Percentiles rank a stretch among this genome's conserved stretches.
These are phyloP conservation scores for Lemur catta DNA, from an alignment of 2,797 vertebrate genomes.

Conservation along the genomic window DNA sequence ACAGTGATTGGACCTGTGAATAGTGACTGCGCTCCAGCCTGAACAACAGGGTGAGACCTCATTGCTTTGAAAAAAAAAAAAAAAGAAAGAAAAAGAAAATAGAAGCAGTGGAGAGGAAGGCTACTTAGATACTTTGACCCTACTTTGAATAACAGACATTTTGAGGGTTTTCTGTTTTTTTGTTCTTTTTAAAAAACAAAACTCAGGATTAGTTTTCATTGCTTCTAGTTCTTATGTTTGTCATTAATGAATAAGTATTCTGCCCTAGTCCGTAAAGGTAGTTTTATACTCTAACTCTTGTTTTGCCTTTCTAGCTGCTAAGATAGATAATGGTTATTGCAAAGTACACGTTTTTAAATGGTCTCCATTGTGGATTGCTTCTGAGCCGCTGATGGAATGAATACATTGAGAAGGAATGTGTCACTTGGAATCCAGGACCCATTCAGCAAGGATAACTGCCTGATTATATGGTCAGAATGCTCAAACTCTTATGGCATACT, in stretches of 20 bases:
- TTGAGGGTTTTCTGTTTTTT: neutral
- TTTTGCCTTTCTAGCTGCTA: conserved; percentile 74
- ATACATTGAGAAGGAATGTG: conserved; percentile 40
- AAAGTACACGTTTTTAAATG: conserved; percentile 40
- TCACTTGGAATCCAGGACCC: conserved; percentile 42
- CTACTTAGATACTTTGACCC: neutral
- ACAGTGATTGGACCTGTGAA: neutral
- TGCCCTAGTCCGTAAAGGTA: neutral
- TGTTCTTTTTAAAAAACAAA: neutral
- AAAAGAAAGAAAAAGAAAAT: neutral
- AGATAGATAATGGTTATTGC: conserved; percentile 62
- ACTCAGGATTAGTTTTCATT: neutral
- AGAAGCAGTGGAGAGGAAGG: neutral
- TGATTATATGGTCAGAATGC: conserved; percentile 47
- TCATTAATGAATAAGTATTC: neutral
- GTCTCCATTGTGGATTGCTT: conserved; percentile 11
- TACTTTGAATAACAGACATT: neutral
- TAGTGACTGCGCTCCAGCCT: neutral
- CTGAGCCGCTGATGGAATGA: conserved; percentile 50
- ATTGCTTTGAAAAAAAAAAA: neutral
- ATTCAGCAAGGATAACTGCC: conserved; percentile 48
- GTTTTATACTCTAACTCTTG: conserved; percentile 55
- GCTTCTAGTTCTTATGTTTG: conserved; percentile 29
- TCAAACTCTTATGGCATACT: neutral
- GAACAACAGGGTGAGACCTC: neutral